Base-by-base conservation (phyloP, 2,113 vertebrate species). In the Boleophthalmus pectinirostris region DNA sequence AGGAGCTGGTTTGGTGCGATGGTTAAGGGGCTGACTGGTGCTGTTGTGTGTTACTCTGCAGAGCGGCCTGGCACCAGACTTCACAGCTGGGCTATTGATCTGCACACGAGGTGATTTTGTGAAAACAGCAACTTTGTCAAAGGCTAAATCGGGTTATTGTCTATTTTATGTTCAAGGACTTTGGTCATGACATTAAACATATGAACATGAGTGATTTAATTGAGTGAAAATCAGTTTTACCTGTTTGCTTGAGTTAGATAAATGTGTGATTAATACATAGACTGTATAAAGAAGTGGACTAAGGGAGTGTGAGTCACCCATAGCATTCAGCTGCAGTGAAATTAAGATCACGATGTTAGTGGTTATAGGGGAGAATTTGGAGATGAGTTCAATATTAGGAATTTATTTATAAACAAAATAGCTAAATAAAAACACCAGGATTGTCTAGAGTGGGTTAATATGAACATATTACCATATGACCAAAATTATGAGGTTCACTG, bases 1-100 rank as follows among this genome's bases (percentile, higher is more conserved):
- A 86, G 74, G 70, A 89, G 82, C 73, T 73, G 82, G 68, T 82
- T 58, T 82, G 70, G 77, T 82, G 80, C 70, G 78, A 82, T 80
- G 56, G 56, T 16, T 58, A 70, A 74, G 75, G 78, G 46, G 38
- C 69, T 81, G 78, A 74, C 79, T 82, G 78, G 67, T 82, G 72
- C 73, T 67, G 64, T 78, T 85, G 81, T 79, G 68, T 54, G 83
- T 79, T 83, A 24, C 33, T 78, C 73, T 83, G 78, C 64, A 72
- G 77, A 51, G 70, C 68, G 73, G 82, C 66, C 54, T 83, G 76
- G 79, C 69, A 82, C 65, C 71, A 80, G 58, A 70, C 74, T 21
- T 79, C 74, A 74, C 77, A 84, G 76, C 81, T 85, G 78, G 51
- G 69, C 65, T 69, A 76, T 73, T 82, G 83, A 90, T 82, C 75